These are phyloP conservation scores for Pseudoatta argentina DNA, from an alignment of 1,140 invertebrate species.

Conservation along the genomic window DNA sequence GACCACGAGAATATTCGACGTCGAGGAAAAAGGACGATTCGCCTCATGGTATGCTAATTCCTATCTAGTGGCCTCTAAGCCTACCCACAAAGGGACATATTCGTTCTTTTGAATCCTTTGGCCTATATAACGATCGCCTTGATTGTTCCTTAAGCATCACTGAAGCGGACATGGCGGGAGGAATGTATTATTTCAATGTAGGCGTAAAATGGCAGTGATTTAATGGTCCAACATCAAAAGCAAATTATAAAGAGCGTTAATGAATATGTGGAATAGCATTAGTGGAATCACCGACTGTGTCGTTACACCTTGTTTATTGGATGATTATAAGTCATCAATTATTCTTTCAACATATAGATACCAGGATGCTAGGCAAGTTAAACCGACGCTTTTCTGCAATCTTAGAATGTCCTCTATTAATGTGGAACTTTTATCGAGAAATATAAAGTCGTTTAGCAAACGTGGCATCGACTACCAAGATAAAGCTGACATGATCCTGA, in stretches of 20 bases:
- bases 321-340: conserved; percentile 43
- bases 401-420: conserved; percentile 19
- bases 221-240: not conserved
- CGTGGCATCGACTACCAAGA: conserved; percentile 41
- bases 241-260: not conserved
- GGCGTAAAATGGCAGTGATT: not conserved
- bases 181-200: conserved; percentile 3
- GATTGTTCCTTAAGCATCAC: conserved; percentile 9
- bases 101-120: conserved; percentile 22
- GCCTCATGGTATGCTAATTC: conserved; percentile 82
- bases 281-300: not conserved
- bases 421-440: conserved; percentile 32
- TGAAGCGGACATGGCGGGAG: not conserved
- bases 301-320: not conserved
- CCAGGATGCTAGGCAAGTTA: not conserved
- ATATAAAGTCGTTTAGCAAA: conserved; percentile 52
- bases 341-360: not conserved
- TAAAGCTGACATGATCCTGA: conserved; percentile 63
- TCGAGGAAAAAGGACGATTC: conserved; percentile 74
- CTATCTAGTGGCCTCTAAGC: conserved; percentile 66
- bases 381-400: conserved; percentile 11
- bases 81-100: conserved; percentile 53
- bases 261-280: conserved; percentile 1
- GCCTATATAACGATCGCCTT: conserved; percentile 28
- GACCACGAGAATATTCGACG: conserved; percentile 62